Conservation (phyloP, 1,140 invertebrate genomes). For the Lordiphosa collinella region DNA sequence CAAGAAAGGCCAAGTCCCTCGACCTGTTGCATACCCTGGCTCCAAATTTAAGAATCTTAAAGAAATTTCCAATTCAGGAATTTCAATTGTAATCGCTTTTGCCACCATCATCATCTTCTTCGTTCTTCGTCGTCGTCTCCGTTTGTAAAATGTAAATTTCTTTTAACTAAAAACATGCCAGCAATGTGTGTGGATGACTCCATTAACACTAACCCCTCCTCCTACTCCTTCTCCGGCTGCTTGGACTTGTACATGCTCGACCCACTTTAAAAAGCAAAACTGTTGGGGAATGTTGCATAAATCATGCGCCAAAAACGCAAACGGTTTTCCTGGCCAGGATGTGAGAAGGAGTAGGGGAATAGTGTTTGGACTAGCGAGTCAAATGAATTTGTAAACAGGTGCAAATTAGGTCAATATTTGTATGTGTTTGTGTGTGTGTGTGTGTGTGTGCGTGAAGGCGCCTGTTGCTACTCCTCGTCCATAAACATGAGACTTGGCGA, state of each 20-base stretch:
- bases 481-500: conserved; percentile 57
- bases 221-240: neutral
- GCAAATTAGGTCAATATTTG: conserved; percentile 74
- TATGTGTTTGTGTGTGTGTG: conserved; percentile 24
- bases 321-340: conserved; percentile 43
- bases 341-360: neutral
- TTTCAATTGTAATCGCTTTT: too few species aligned
- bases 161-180: neutral
- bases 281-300: conserved; percentile 44
- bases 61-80: too few species aligned
- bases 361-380: conserved; percentile 25
- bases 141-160: conserved; percentile 5
- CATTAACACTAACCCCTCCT: neutral
- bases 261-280: conserved; percentile 37
- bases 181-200: conserved; percentile 2
- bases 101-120: too few species aligned
- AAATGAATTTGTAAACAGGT: conserved; percentile 75
- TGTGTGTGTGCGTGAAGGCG: conserved; percentile 3
- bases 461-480: conserved; percentile 32
- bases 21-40: too few species aligned
- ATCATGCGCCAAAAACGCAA: conserved; percentile 71
- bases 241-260: conserved; percentile 34
- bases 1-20: too few species aligned
- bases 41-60: too few species aligned
- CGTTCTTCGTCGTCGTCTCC: too few species aligned